Percentiles rank a stretch among this genome's conserved stretches.
Evolutionary conservation across 2,113 vertebrate genomes (phyloP).

Genomic region (Myodes glareolus): DNA sequence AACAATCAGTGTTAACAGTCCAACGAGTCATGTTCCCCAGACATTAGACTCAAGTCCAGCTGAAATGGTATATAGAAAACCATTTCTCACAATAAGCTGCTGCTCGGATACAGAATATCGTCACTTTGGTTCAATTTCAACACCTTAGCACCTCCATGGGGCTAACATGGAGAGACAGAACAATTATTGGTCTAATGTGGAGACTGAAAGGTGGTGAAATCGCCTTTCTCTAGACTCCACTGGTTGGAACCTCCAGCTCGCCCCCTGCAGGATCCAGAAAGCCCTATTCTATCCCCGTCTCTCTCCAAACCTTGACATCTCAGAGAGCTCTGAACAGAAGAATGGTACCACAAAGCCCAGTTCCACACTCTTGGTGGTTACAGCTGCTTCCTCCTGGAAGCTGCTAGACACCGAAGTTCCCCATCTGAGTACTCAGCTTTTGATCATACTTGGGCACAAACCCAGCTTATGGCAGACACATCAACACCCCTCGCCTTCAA

Average conservation of each 20-base stretch:
- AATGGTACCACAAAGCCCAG: not conserved
- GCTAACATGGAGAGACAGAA: not conserved
- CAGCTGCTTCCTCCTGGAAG: not conserved
- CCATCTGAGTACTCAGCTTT: not conserved
- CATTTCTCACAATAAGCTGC: not conserved
- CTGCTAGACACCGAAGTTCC: not conserved
- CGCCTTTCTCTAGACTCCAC: not conserved
- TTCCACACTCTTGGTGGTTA: not conserved
- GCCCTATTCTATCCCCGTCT: fast-evolving
- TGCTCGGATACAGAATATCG: not conserved
- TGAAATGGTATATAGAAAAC: not conserved
- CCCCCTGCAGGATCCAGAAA: not conserved
- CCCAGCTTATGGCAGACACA: not conserved
- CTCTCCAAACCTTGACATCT: not conserved
- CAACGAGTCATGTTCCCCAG: not conserved
- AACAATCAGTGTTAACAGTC: not conserved
- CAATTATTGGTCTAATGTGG: not conserved
- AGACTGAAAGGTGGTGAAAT: not conserved
- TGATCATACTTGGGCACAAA: not conserved
- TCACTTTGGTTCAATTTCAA: not conserved
- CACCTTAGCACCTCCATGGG: not conserved
- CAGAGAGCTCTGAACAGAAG: not conserved
- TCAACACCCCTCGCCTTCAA: not conserved
- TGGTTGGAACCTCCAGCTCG: not conserved
- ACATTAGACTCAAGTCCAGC: not conserved